Evolutionary conservation across 2,113 vertebrate genomes (phyloP).

Genomic region (Taurulus bubalis): DNA sequence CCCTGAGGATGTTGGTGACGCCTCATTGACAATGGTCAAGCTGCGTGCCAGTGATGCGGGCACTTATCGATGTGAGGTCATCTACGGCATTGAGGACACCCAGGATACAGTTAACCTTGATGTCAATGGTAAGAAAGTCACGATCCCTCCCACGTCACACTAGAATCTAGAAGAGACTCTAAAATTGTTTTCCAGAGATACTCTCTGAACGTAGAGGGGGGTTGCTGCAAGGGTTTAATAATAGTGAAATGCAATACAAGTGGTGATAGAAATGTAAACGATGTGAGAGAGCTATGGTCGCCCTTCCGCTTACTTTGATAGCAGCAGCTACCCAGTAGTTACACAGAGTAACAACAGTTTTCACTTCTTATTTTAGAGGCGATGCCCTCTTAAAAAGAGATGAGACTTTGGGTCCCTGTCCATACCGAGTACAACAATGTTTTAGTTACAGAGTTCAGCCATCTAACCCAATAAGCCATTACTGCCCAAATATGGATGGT

Average conservation of each 20-base stretch:
- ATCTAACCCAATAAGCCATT: constrained; percentile 17
- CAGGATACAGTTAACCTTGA: constrained; percentile 88
- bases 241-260: constrained; percentile 56
- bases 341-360: constrained; percentile 53
- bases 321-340: constrained; percentile 62
- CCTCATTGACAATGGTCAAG: constrained; percentile 91
- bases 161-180: not conserved
- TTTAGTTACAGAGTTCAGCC: constrained; percentile 32
- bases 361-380: constrained; percentile 55
- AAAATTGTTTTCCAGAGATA: constrained; percentile 8
- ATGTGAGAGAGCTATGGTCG: constrained; percentile 32
- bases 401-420: constrained; percentile 18
- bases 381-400: constrained; percentile 20
- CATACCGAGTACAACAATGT: constrained; percentile 1
- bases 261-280: constrained; percentile 61
- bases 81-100: constrained; percentile 94
- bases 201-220: constrained; percentile 17
- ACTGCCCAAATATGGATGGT: constrained; percentile 14
- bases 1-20: constrained; percentile 89
- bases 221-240: constrained; percentile 50
- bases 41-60: constrained; percentile 93
- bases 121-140: constrained; percentile 88
- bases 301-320: constrained; percentile 59
- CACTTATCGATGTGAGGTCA: constrained; percentile 94
- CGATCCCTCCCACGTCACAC: constrained; percentile 6